Evolutionary conservation across 2,888 invertebrate genomes (phyloP), one percentile per base, ranked within the genome.

Genomic region (Thelaira solivaga): DNA sequence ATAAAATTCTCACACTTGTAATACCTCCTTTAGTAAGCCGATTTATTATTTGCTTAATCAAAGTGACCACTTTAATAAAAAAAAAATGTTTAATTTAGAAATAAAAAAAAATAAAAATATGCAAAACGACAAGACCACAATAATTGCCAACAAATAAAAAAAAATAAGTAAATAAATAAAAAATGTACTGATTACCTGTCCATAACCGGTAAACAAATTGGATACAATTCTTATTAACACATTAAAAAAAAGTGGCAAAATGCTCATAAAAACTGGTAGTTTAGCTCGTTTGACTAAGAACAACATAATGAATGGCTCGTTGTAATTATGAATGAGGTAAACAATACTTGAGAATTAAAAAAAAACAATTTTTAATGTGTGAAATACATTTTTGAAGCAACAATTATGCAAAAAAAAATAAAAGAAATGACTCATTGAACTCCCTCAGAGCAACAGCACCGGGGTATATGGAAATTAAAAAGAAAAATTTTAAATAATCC

Each of bases 171-270:
- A 55, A 51, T 43, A 36, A n/a, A n/a, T n/a, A n/a, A n/a, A n/a
- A n/a, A n/a, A n/a, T n/a, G n/a, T n/a, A n/a, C n/a, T 49, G 45
- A 61, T 59, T 72, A 53, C 34, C 39, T 20, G 49, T 1, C 61
- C 24, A 20, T 72, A 76, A 73, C 67, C 67, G 72, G 73, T 73
- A 62, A 64, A 39, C 73, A 77, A 77, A 72, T 77, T 77, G 76
- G 65, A 53, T 47, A 61, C 51, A 65, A 34, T 7, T 61, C 26
- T 45, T 64, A 57, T 47, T 55, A 29, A 39, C 49, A 65, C 10
- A 10, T 22, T 4, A 11, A 69, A 39, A 59, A 18, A 24, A 5
- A 22, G 16, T n/a, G 8, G 39, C 13, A 36, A 13, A 34, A 45
- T n/a, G n/a, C n/a, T n/a, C n/a, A 43, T 36, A 53, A 51, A 76